Evolutionary conservation across 2,888 invertebrate genomes (phyloP).

Genomic region (Cephus nigrinus): DNA sequence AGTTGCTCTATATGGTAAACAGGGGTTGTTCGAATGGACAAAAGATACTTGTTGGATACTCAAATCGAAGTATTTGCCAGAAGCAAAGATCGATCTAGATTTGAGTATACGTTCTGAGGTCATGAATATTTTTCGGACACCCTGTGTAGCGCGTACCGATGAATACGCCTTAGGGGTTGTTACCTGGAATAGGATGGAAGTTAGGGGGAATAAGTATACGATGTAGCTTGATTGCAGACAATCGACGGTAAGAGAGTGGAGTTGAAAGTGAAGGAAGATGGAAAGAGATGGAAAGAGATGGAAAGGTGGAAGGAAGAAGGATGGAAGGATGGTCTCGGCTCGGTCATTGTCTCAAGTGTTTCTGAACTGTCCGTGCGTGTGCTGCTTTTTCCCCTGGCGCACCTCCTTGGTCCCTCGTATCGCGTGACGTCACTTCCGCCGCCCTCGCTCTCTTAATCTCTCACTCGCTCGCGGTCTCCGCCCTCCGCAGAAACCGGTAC

Average conservation of each 20-base stretch:
- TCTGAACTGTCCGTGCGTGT: background rate
- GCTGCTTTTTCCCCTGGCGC: constrained; percentile 3
- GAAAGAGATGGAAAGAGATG: background rate
- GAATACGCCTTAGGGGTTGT: background rate
- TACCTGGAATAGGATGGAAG: background rate
- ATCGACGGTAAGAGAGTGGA: background rate
- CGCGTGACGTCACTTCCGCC: constrained; percentile 50
- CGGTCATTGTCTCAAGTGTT: constrained; percentile 25
- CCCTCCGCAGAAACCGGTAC: constrained; percentile 26
- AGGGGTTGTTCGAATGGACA: background rate
- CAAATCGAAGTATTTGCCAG: background rate
- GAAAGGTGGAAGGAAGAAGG: background rate
- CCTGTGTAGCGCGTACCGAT: background rate
- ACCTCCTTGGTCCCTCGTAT: background rate
- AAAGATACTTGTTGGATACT: background rate
- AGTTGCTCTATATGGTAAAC: background rate
- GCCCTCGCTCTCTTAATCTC: constrained; percentile 33
- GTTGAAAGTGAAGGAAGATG: background rate
- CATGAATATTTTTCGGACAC: background rate
- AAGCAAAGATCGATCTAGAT: background rate
- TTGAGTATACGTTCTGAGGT: no score
- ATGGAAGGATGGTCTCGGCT: background rate
- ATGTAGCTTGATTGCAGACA: background rate
- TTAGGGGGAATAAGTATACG: background rate
- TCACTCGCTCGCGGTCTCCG: constrained; percentile 8